Conservation (phyloP, 1,140 invertebrate genomes). For the Antheraea mylitta region DNA sequence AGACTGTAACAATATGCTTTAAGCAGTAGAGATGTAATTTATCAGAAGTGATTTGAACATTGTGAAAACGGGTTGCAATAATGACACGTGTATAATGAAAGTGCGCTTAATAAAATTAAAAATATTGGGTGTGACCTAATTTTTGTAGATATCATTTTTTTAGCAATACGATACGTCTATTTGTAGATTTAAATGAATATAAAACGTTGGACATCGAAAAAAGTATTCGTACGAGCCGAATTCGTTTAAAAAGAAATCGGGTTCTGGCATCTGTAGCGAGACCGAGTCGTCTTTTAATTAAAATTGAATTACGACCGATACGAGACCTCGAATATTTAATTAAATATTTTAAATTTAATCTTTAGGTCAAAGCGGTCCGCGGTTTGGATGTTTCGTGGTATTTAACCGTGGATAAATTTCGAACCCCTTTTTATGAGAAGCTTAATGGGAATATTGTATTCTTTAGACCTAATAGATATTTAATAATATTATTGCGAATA, state of each 20-base stretch:
- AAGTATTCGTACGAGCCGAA: conserved; percentile 26
- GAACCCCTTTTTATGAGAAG: background rate
- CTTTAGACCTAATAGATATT: background rate
- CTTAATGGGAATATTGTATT: background rate
- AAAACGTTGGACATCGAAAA: background rate
- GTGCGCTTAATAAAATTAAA: too few relatives aligned
- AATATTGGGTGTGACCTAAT: too few relatives aligned
- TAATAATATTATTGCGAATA: background rate
- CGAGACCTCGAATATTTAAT: conserved; percentile 51
- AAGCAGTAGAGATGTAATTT: too few relatives aligned
- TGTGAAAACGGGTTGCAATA: too few relatives aligned
- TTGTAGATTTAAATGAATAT: too few relatives aligned
- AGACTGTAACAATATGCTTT: too few relatives aligned
- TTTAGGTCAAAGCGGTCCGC: background rate
- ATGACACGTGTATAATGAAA: too few relatives aligned
- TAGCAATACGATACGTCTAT: too few relatives aligned
- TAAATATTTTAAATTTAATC: conserved; percentile 25
- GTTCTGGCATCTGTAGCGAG: conserved; percentile 47
- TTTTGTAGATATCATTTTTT: too few relatives aligned
- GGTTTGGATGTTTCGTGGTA: background rate
- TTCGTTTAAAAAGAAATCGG: conserved; percentile 15
- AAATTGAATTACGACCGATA: conserved; percentile 49
- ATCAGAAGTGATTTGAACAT: too few relatives aligned
- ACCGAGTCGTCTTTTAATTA: conserved; percentile 47
- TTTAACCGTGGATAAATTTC: background rate